phyloP scores from a whole-genome alignment of 2,113 vertebrate species.

The Leptobrachium ailaonicum region DNA sequence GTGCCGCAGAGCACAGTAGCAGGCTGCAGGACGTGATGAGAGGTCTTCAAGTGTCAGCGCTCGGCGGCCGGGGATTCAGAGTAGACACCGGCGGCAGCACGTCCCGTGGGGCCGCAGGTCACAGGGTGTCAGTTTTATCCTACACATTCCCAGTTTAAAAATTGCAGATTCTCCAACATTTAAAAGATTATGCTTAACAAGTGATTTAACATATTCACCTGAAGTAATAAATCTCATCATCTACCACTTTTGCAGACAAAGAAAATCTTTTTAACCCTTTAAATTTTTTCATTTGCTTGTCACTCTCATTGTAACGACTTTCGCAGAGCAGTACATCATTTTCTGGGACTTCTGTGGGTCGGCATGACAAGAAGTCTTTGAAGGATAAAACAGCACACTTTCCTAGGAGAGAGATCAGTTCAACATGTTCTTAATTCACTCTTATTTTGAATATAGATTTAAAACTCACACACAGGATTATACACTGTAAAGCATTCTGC shows the following conservation, averaged over 20 bases:
- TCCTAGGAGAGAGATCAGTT: conserved; percentile 71
- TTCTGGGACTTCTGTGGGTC: conserved; percentile 92
- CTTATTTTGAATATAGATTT: no score
- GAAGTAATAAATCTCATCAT: conserved; percentile 98
- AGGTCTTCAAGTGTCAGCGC: no score
- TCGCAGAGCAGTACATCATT: conserved; percentile 93
- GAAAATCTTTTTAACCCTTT: conserved; percentile 97
- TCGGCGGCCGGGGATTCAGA: no score
- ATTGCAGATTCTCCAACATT: no score
- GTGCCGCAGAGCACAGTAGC: no score
- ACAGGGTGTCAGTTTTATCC: no score
- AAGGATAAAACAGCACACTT: conserved; percentile 94
- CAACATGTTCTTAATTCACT: neutral
- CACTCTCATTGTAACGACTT: conserved; percentile 97
- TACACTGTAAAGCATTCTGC: no score
- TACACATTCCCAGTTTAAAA: no score
- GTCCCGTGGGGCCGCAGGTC: no score
- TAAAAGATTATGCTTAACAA: neutral
- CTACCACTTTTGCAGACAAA: conserved; percentile 93
- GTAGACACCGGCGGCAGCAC: no score
- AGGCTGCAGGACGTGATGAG: no score
- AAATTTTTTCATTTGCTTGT: conserved; percentile 98
- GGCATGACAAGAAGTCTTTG: conserved; percentile 96
- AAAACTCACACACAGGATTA: no score
- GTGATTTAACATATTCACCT: conserved; percentile 69